Base-by-base conservation (phyloP, 2,797 vertebrate genomes). In the Alfaro cultratus region DNA sequence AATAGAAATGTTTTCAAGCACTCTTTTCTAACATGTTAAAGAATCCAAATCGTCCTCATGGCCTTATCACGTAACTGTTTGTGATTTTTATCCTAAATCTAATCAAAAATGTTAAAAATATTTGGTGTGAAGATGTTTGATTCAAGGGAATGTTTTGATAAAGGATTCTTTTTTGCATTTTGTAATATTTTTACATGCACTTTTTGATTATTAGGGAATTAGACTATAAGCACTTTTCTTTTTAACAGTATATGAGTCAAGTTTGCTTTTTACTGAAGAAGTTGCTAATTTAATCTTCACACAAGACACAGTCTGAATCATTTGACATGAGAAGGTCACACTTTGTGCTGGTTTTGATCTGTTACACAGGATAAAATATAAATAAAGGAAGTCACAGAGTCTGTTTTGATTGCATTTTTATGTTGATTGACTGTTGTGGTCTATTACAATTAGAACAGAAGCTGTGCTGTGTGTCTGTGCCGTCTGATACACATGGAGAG, bases 241-340 rank as follows among this genome's bases (percentile, higher is more conserved):
- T 31, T 78, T 76, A 16, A 55, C 15, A n/a, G 2, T 80, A 46
- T 75, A 74, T 49, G 57, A 73, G 18, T 51, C 8, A 70, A 45
- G 2, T 55, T 83, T 51, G 43, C 12, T 71, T 77, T 82, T 84
- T 77, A 77, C 18, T 64, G 1, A 57, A 78, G 53, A 23, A 64
- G 2, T 49, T 41, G 5, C 1, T 1, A 5, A 73, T 73, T 79
- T 55, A 74, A 55, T 62, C 9, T 73, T 3, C 43, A 60, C 5
- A 62, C 21, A 73, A 47, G 5, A 49, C n/a, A 55, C 1, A 53
- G 62, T 67, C 4, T 34, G 21, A 74, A 8, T 64, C 15, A 36
- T n/a, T 26, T 51, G 21, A 51, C 1, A 29, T 13, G 53, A 53
- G 16, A 71, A 74, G 79, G n/a, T 2, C 2, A 60, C 36, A 5